These are phyloP conservation scores for Cotesia congregata DNA, from an alignment of 2,888 invertebrate genomes.

Conservation along the genomic window DNA sequence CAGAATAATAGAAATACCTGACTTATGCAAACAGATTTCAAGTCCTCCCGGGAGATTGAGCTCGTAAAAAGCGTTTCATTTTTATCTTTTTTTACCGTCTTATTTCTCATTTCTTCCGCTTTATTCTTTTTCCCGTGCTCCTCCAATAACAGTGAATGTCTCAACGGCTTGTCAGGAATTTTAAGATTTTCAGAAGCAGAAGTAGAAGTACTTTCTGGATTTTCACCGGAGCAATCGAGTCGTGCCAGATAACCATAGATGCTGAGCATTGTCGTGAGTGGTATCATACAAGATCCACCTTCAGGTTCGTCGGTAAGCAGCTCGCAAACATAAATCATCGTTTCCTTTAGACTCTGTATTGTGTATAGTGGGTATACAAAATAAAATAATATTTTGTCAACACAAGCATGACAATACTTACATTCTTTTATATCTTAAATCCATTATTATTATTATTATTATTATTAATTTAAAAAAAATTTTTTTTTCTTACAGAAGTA, in stretches of 20 bases:
- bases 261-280: slow-evolving; percentile 74
- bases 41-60: background rate
- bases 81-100: background rate
- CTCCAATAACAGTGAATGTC: background rate
- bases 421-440: background rate
- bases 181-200: slow-evolving; percentile 7
- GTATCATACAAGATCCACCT: slow-evolving; percentile 83
- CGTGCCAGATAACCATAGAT: slow-evolving; percentile 67
- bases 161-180: slow-evolving; percentile 6
- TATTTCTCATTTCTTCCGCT: background rate
- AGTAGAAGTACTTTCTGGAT: slow-evolving; percentile 40
- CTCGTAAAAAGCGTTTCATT: background rate
- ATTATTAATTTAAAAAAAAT: no score
- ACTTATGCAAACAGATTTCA: slow-evolving; percentile 1
- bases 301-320: slow-evolving; percentile 86
- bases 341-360: slow-evolving; percentile 79
- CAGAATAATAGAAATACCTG: background rate
- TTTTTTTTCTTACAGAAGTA: slow-evolving; percentile 56
- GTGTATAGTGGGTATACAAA: slow-evolving; percentile 60
- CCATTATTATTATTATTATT: background rate
- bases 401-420: background rate
- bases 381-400: slow-evolving; percentile 15
- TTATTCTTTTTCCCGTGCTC: background rate
- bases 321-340: slow-evolving; percentile 86
- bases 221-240: slow-evolving; percentile 58